A percentile compares a stretch with the other conserved stretches of the same genome.
phyloP scores from a whole-genome alignment of 2,797 vertebrate genomes.

The Atherinosoma microstoma region DNA sequence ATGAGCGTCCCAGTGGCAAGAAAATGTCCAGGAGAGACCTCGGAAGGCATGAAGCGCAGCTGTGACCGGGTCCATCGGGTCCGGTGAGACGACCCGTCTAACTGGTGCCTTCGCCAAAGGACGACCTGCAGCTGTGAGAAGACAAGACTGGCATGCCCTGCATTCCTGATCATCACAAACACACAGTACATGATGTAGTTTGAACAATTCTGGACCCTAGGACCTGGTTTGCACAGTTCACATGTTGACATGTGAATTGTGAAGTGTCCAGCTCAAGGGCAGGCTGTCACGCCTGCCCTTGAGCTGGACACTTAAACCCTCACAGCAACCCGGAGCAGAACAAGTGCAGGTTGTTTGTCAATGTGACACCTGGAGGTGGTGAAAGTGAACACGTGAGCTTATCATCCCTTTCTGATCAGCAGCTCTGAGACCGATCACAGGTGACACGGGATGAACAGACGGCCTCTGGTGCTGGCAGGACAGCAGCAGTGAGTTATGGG shows the following conservation, averaged over 20 bases:
- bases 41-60: slow-evolving; percentile 58
- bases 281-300: slow-evolving; percentile 8
- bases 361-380: not conserved
- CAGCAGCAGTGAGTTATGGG: slow-evolving; percentile 69
- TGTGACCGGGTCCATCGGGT: slow-evolving; percentile 46
- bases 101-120: slow-evolving; percentile 53
- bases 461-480: slow-evolving; percentile 39
- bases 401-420: not conserved
- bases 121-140: slow-evolving; percentile 60
- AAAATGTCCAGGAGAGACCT: slow-evolving; percentile 1
- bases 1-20: slow-evolving; percentile 8
- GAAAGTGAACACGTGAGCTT: not conserved
- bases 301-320: slow-evolving; percentile 30
- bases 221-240: slow-evolving; percentile 15
- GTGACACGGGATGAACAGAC: slow-evolving; percentile 28
- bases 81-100: slow-evolving; percentile 49
- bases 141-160: slow-evolving; percentile 46
- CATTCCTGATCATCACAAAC: slow-evolving; percentile 58
- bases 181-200: slow-evolving; percentile 1
- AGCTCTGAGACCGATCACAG: slow-evolving; percentile 5
- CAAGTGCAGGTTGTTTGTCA: not conserved
- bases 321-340: slow-evolving; percentile 3
- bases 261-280: no score
- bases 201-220: slow-evolving; percentile 3
- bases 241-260: not conserved